These are phyloP conservation scores for Euplagia quadripunctaria DNA, from an alignment of 2,888 invertebrate species.

Conservation along the genomic window DNA sequence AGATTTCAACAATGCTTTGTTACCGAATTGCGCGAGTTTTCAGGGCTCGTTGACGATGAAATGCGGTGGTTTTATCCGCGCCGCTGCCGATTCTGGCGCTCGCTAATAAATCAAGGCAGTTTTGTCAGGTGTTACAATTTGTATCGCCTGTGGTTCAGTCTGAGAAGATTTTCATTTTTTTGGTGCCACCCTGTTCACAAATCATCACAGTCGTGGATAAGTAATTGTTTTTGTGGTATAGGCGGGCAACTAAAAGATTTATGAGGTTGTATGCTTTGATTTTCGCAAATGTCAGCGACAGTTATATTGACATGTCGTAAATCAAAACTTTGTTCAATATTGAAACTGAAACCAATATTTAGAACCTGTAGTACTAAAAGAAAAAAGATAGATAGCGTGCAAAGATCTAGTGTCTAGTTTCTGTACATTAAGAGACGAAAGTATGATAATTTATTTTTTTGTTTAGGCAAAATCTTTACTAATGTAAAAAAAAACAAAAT, in stretches of 20 bases:
- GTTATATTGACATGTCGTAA: constrained; percentile 9
- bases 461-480: not conserved
- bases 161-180: constrained; percentile 61
- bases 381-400: not conserved
- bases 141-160: constrained; percentile 59
- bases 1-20: constrained; percentile 61
- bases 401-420: not conserved
- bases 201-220: constrained; percentile 50
- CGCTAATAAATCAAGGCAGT: constrained; percentile 70
- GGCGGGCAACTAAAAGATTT: constrained; percentile 35
- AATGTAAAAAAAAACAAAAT: too few species aligned
- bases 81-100: constrained; percentile 59
- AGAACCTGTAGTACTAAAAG: not conserved
- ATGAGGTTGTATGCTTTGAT: constrained; percentile 27
- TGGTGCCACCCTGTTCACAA: constrained; percentile 48
- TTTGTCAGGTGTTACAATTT: constrained; percentile 76
- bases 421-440: too few species aligned
- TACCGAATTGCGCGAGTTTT: constrained; percentile 58
- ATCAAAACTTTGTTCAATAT: not conserved
- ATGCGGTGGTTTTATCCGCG: constrained; percentile 65
- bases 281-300: constrained; percentile 12
- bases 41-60: constrained; percentile 59
- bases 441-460: too few species aligned
- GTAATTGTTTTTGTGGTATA: constrained; percentile 51
- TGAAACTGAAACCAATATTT: constrained; percentile 13